Evolutionary conservation across 1,140 invertebrate species (phyloP), one percentile per base, ranked within the genome.

Genomic region (Globodera ellingtonae): DNA sequence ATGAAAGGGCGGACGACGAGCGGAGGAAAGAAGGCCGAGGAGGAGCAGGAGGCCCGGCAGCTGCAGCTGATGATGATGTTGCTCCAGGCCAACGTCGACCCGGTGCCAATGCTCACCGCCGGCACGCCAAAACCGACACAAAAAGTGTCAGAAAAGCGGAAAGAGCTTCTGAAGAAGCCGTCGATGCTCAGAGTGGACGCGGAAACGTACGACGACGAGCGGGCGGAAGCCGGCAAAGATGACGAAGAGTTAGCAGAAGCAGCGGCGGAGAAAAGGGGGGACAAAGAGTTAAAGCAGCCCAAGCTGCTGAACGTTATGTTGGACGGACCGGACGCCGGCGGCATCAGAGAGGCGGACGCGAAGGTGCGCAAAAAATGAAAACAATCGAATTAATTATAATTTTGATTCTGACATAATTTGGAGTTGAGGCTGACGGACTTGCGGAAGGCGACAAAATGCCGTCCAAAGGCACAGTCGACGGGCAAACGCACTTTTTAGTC

Each of bases 121-220:
- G 13, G 13, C 9, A 70, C n/a, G 67, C 24, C 67, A 70, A 70
- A 44, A 44, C 7, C 67, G 67, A 21, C 24, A 35, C 67, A 70
- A 70, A 70, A 6, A 6, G 35, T 62, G 56, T 6, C 56, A 62
- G 13, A 10, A 15, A 62, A 13, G 18, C 10, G 15, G 10, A 13
- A 70, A 6, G 24, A 47, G 24, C 10, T 8, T 6, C 2, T 9
- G 24, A 8, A 8, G 46, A 70, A 44, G 7, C 24, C 67, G 6
- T 44, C 67, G 35, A 44, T 70, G 24, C 35, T 18, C 35, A 35
- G n/a, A 18, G 67, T 70, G 9, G 21, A 70, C 46, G 24, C 24
- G 1, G 67, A 70, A 44, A 70, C 67, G 2, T 70, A 70, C 67
- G 67, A 70, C 18, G 67, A 70, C 46, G 67, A 70, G 21, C 67